These are phyloP conservation scores for Alethe castanea DNA, from an alignment of 2,113 vertebrate species.

Conservation along the genomic window DNA sequence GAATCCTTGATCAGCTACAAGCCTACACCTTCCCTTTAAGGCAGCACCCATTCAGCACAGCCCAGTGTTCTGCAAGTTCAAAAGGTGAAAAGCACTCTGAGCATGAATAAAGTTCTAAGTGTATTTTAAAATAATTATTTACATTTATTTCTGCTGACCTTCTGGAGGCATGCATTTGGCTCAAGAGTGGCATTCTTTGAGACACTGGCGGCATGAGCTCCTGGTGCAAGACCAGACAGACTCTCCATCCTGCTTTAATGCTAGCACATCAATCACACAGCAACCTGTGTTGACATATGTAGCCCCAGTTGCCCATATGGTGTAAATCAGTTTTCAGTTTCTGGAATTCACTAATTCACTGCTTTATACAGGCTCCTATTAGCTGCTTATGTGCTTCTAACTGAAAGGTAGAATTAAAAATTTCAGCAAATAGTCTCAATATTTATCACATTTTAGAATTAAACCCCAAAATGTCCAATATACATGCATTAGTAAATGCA, in stretches of 20 bases:
- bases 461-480: neutral
- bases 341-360: constrained; percentile 16
- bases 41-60: constrained; percentile 32
- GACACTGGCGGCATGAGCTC: constrained; percentile 27
- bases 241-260: constrained; percentile 41
- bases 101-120: constrained; percentile 52
- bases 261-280: constrained; percentile 39
- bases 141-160: constrained; percentile 58
- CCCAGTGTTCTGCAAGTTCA: constrained; percentile 40
- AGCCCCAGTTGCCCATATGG: constrained; percentile 23
- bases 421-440: neutral
- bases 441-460: neutral
- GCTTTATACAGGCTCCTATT: neutral
- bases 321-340: constrained; percentile 27
- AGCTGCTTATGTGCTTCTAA: neutral
- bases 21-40: constrained; percentile 45
- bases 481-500: neutral
- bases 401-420: neutral
- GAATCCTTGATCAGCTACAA: neutral
- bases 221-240: constrained; percentile 40
- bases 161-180: constrained; percentile 58
- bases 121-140: constrained; percentile 69
- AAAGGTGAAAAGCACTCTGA: constrained; percentile 59
- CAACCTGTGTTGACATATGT: constrained; percentile 29
- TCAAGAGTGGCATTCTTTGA: constrained; percentile 47